Base-by-base conservation (phyloP, 2,797 vertebrate species). In the Urocyon cinereoargenteus region DNA sequence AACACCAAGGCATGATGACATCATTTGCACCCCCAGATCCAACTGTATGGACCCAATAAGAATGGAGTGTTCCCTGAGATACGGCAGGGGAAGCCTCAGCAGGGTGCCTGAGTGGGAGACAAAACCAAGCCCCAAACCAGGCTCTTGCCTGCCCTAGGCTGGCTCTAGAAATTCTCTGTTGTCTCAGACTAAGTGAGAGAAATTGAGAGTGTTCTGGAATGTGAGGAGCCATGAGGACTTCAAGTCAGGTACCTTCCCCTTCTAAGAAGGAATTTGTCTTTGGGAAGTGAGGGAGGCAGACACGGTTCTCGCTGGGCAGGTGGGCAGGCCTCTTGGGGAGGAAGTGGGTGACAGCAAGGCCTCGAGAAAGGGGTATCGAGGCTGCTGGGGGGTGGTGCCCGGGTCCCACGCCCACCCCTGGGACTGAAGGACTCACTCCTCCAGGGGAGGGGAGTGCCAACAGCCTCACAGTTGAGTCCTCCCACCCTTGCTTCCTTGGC, bases 91-190 rank as follows among this genome's bases (percentile, higher is more conserved):
- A 22, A 72, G 73, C 31, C 72, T 14, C 13, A 1, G n/a, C 34
- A 21, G 0, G 0, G 51, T 0, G 51, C 36, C 40, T 53, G 55
- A 1, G 1, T 3, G 15, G 61, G 16, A 34, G 55, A 16, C 1
- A 0, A 55, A 19, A 31, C 5, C 2, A 18, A 19, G 26, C 49
- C 55, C 36, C 28, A 7, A 34, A 3, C 28, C 57, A 10, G 36
- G n/a, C 11, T 7, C 75, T n/a, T 6, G 22, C 31, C 24, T 59
- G 28, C 4, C 4, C 0, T 0, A n/a, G 34, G 57, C 0, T 55
- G 40, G 31, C 5, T 75, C 34, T 66, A 66, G 10, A 31, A 79
- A 28, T 31, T 18, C 59, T 85, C 34, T 26, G 83, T 10, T n/a
- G 51, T 45, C 64, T 34, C 18, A 2, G 66, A 21, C 18, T 68